Percentiles rank a stretch among this genome's conserved stretches.
Evolutionary conservation across 2,888 invertebrate species (phyloP).

Genomic region (Clusia tigrina): DNA sequence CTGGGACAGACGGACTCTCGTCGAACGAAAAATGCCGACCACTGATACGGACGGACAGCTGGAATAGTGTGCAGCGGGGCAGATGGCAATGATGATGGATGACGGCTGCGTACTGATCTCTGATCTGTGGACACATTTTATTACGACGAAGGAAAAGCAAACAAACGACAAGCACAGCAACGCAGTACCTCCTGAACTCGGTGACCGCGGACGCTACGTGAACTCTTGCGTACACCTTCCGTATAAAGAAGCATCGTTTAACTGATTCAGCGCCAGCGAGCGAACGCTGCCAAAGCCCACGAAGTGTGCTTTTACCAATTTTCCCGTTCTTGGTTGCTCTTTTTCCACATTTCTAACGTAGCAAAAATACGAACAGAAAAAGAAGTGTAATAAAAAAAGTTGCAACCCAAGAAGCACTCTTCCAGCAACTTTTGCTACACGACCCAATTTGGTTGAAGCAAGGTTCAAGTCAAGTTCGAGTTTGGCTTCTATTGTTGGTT

Average conservation of each 20-base stretch:
- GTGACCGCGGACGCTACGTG: conserved; percentile 35
- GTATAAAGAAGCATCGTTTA: conserved; percentile 49
- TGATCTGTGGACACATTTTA: too few species aligned
- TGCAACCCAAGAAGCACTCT: conserved; percentile 37
- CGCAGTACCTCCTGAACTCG: conserved; percentile 42
- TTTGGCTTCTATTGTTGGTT: too few species aligned
- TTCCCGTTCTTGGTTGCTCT: conserved; percentile 11
- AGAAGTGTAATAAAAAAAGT: conserved; percentile 8
- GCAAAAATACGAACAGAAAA: conserved; percentile 9
- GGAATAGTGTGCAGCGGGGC: too few species aligned
- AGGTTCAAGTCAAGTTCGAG: conserved; percentile 9
- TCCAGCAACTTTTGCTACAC: too few species aligned
- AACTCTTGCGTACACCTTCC: conserved; percentile 45
- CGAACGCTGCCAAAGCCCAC: conserved; percentile 36
- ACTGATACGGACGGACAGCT: too few species aligned
- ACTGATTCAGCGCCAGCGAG: conserved; percentile 41
- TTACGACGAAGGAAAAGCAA: neutral
- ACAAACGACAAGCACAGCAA: too few species aligned
- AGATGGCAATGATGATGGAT: too few species aligned
- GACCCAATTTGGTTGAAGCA: conserved; percentile 33
- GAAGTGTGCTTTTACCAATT: conserved; percentile 13
- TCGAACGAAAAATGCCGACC: too few species aligned
- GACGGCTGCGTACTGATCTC: too few species aligned
- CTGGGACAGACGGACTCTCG: too few species aligned
- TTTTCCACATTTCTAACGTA: conserved; percentile 14